Conservation (phyloP, 2,113 vertebrate species). For the Megaceryle maxima region DNA sequence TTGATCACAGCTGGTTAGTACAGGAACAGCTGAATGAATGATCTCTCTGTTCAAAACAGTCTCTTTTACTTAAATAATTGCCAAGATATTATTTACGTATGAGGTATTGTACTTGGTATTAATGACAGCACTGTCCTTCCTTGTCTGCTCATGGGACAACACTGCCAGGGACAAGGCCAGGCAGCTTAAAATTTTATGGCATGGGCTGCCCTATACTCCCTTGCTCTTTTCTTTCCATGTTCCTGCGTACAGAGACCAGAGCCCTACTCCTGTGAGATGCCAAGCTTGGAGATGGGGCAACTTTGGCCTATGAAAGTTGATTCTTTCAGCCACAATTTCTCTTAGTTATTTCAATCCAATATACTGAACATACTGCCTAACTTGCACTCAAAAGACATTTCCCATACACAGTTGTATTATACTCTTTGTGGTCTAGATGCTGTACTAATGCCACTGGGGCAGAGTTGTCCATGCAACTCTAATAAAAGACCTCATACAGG, state of each 20-base stretch:
- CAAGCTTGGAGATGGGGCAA: not conserved
- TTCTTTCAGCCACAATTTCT: not conserved
- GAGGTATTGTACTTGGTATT: not conserved
- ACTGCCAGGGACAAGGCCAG: fast-evolving
- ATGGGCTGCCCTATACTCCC: not conserved
- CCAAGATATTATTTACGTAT: not conserved
- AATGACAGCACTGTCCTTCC: not conserved
- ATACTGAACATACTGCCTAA: too few species aligned
- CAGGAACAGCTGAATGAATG: slow-evolving; percentile 2
- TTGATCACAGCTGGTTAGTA: not conserved
- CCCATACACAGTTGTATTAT: not conserved
- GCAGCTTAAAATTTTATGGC: not conserved
- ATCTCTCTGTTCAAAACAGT: slow-evolving; percentile 7
- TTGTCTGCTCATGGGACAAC: not conserved
- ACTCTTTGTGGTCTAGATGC: not conserved
- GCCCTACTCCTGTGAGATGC: not conserved
- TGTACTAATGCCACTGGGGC: not conserved
- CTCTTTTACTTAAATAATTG: not conserved
- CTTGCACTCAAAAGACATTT: not conserved
- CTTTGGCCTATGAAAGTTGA: not conserved
- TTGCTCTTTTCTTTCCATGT: not conserved
- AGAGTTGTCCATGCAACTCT: not conserved
- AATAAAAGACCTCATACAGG: not conserved
- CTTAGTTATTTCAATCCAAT: fast-evolving
- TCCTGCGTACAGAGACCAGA: not conserved